These are phyloP conservation scores for Neoarius graeffei DNA, from an alignment of 2,113 vertebrate species.

Conservation along the genomic window DNA sequence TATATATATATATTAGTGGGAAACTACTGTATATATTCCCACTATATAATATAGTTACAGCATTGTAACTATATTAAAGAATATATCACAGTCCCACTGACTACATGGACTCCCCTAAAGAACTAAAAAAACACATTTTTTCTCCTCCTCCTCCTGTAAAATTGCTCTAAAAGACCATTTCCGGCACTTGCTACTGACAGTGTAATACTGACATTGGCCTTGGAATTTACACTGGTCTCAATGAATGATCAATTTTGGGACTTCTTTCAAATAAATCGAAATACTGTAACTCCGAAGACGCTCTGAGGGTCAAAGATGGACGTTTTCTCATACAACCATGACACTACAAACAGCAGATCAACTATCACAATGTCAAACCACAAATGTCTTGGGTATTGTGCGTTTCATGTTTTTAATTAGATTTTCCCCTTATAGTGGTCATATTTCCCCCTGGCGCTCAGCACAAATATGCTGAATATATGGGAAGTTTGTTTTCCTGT, in stretches of 20 bases:
- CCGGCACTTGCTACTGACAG: not conserved
- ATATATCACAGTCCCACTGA: not conserved
- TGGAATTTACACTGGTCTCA: not conserved
- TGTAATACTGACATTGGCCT: not conserved
- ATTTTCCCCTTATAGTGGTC: not conserved
- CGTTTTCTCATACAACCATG: slow-evolving; percentile 1
- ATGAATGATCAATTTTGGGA: not conserved
- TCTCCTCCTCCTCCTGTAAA: too few relatives aligned
- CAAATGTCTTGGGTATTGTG: not conserved
- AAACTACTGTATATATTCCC: too few relatives aligned
- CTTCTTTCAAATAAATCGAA: not conserved
- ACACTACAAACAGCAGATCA: not conserved
- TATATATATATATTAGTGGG: too few relatives aligned
- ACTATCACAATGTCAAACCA: slow-evolving; percentile 4
- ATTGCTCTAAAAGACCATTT: not conserved
- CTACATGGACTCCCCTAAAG: not conserved
- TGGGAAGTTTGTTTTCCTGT: slow-evolving; percentile 1
- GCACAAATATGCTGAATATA: not conserved
- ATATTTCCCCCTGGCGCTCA: not conserved
- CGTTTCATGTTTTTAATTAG: not conserved
- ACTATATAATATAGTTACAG: not conserved
- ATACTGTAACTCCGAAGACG: not conserved
- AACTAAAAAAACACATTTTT: not conserved
- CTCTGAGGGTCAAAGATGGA: slow-evolving; percentile 4
- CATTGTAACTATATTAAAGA: not conserved